A percentile compares a stretch with the other conserved stretches of the same genome.
These are phyloP conservation scores for Anabacerthia variegaticeps DNA, from an alignment of 2,797 vertebrate species.

Conservation along the genomic window DNA sequence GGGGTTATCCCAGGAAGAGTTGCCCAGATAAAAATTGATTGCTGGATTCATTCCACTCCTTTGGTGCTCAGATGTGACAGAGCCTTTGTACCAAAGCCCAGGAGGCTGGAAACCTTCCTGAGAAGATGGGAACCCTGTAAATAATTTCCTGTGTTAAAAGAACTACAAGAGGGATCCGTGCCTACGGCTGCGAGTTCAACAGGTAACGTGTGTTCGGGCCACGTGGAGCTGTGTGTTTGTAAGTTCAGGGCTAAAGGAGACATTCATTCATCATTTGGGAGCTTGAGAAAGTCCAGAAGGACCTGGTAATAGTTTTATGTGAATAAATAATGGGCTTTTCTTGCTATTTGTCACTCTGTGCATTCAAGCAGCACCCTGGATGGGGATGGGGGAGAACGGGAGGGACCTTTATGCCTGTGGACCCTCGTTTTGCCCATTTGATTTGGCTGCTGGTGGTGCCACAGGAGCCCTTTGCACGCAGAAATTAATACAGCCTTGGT, in stretches of 20 bases:
- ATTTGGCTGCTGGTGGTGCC: neutral
- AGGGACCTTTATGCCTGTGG: neutral
- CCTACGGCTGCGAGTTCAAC: neutral
- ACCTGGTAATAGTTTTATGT: neutral
- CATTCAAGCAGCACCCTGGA: neutral
- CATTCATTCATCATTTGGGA: neutral
- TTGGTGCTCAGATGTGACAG: conserved; percentile 55
- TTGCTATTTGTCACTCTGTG: neutral
- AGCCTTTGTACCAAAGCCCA: conserved; percentile 66
- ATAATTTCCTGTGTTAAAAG: conserved; percentile 61
- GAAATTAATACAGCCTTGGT: neutral
- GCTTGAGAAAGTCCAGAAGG: neutral
- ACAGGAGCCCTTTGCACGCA: neutral
- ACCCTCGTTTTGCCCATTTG: neutral
- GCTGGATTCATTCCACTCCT: conserved; percentile 51
- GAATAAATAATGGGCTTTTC: neutral
- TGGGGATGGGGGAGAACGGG: neutral
- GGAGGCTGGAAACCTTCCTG: conserved; percentile 57
- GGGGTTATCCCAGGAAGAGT: neutral
- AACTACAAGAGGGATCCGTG: neutral
- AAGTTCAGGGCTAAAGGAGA: neutral
- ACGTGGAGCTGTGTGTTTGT: neutral
- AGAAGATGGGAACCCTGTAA: conserved; percentile 54
- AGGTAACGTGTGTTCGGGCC: neutral
- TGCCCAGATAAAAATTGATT: conserved; percentile 37